These are phyloP conservation scores for Condylura cristata DNA, from an alignment of 2,113 vertebrate genomes.

Conservation along the genomic window DNA sequence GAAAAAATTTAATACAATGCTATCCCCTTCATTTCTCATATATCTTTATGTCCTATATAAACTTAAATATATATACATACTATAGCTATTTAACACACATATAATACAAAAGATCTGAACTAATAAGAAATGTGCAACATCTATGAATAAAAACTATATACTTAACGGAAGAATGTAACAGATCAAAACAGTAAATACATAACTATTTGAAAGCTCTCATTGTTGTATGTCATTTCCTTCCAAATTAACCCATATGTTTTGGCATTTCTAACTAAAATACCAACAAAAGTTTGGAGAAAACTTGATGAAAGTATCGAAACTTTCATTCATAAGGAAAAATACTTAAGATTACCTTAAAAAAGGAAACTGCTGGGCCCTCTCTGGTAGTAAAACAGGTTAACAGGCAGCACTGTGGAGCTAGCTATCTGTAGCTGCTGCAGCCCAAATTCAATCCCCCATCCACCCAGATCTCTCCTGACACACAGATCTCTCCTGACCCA, in stretches of 20 bases:
- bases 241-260: slow-evolving; percentile 15
- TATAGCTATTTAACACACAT: neutral
- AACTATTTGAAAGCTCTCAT: neutral
- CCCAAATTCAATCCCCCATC: too few relatives aligned
- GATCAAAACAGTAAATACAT: neutral
- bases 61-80: neutral
- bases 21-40: neutral
- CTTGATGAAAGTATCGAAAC: slow-evolving; percentile 1
- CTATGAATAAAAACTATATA: slow-evolving; percentile 22
- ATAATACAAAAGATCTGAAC: neutral
- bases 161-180: slow-evolving; percentile 25
- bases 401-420: too few relatives aligned
- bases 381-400: too few relatives aligned
- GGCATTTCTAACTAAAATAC: slow-evolving; percentile 35
- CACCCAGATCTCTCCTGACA: too few relatives aligned
- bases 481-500: too few relatives aligned
- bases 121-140: slow-evolving; percentile 22
- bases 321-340: slow-evolving; percentile 30
- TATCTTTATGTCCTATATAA: neutral
- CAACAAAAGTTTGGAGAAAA: neutral
- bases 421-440: too few relatives aligned
- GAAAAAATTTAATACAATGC: neutral
- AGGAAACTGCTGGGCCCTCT: too few relatives aligned
- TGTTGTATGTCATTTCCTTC: neutral
- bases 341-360: neutral